phyloP scores from a whole-genome alignment of 2,113 vertebrate species.

The Toxotes jaculatrix region DNA sequence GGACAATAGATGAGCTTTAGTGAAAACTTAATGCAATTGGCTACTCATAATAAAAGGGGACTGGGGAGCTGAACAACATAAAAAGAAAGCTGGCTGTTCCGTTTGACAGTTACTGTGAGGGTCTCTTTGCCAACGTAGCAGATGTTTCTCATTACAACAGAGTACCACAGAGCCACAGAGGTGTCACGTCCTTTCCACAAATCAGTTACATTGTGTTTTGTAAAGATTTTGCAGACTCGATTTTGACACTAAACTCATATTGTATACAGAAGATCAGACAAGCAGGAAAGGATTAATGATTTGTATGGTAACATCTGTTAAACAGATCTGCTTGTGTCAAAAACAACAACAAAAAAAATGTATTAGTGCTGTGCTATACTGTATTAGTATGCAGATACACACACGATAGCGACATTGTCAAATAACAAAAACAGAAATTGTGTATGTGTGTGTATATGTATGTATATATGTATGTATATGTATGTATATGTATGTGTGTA shows the following conservation, averaged over 20 bases:
- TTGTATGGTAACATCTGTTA: not conserved
- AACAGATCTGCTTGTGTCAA: not conserved
- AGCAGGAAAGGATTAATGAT: not conserved
- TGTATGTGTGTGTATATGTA: constrained; percentile 55
- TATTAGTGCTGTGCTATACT: constrained; percentile 64
- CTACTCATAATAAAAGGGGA: not conserved
- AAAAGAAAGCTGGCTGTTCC: not conserved
- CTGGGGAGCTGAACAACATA: not conserved
- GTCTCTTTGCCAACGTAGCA: constrained; percentile 25
- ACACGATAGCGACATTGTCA: constrained; percentile 71
- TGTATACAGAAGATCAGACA: not conserved
- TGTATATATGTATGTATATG: not conserved
- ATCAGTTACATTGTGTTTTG: constrained; percentile 18
- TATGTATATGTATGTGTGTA: constrained; percentile 35
- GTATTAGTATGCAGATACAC: constrained; percentile 71
- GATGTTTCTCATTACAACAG: constrained; percentile 45
- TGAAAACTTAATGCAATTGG: not conserved
- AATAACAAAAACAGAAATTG: constrained; percentile 66
- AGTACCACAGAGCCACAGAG: constrained; percentile 8
- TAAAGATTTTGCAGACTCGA: not conserved
- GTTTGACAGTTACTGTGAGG: constrained; percentile 5
- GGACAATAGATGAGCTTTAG: not conserved
- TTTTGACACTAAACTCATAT: constrained; percentile 6
- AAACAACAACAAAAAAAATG: not conserved
- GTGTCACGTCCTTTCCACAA: constrained; percentile 6